Evolutionary conservation across 1,140 invertebrate species (phyloP).

Genomic region (Drosophila rufa): DNA sequence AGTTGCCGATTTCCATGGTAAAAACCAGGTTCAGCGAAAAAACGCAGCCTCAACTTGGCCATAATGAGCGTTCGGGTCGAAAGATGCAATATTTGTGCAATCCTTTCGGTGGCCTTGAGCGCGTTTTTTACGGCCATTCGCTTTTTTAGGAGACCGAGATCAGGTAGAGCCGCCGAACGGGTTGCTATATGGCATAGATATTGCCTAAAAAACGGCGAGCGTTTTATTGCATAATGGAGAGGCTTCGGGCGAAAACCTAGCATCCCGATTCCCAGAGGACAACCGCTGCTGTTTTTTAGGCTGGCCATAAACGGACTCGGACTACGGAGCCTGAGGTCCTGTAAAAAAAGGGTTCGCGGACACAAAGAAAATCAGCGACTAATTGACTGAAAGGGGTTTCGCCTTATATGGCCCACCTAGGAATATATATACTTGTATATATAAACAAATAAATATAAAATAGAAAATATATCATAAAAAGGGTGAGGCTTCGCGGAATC

Average conservation of each 20-base stretch:
- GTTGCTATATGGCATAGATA: slow-evolving; percentile 49
- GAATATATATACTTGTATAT: background rate
- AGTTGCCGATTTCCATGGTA: slow-evolving; percentile 71
- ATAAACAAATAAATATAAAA: slow-evolving; percentile 1
- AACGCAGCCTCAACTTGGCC: slow-evolving; percentile 32
- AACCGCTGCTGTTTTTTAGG: slow-evolving; percentile 34
- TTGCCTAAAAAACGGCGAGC: slow-evolving; percentile 59
- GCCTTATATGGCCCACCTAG: slow-evolving; percentile 25
- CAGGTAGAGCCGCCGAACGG: slow-evolving; percentile 53
- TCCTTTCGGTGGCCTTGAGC: slow-evolving; percentile 71
- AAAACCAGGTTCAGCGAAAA: slow-evolving; percentile 76
- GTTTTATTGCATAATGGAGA: slow-evolving; percentile 78
- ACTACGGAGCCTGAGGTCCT: background rate
- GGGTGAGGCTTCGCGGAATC: slow-evolving; percentile 26
- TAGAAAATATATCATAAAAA: background rate
- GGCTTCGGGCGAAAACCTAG: slow-evolving; percentile 36
- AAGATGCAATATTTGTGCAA: slow-evolving; percentile 83
- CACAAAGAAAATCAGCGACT: slow-evolving; percentile 80
- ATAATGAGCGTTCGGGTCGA: slow-evolving; percentile 61
- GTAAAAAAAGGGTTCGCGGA: slow-evolving; percentile 47
- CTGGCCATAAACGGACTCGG: slow-evolving; percentile 4
- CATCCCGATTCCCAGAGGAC: background rate
- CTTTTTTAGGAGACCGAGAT: background rate
- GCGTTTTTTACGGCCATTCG: slow-evolving; percentile 50
- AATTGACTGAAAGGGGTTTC: slow-evolving; percentile 79